Base-by-base conservation (phyloP, 1,140 invertebrate genomes). In the Rhopalosiphum maidis region DNA sequence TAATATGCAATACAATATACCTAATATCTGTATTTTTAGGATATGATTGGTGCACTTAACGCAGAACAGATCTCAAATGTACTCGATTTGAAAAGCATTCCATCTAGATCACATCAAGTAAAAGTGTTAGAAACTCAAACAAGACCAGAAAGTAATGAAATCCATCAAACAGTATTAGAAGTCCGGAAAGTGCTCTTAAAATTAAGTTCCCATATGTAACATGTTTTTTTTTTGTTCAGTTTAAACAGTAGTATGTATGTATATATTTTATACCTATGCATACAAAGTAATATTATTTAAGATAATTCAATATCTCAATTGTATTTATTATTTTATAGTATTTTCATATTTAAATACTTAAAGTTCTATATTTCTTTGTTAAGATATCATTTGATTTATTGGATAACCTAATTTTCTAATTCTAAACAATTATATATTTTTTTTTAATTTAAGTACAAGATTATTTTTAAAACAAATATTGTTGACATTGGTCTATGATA, bases 41-140 rank as follows among this genome's bases (percentile, higher is more conserved):
- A 94, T 88, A 54, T 94, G 6, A 11, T 15, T 23, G 93, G 93
- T 68, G 89, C 93, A 55, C 90, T 94, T 77, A 46, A 54, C 11
- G 93, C 93, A 54, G 93, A 94, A 92, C 90, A 92, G 60, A 91
- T 94, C 60, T 91, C 90, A 91, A 92, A 91, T 68, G 93, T 91
- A 15, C 90, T 94, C 41, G 93, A 94, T 77, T 92, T 94, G 90
- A 91, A 92, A 91, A 94, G 93, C 93, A 94, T 94, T 86, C 91
- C 93, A 83, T 94, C 93, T 92, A 91, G 93, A 87, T 91, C 90
- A 88, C 93, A 94, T 87, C 89, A 91, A 55, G 90, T 94, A 18
- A 94, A 94, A 94, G 90, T 94, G 18, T 68, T 94, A 91, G 93
- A 91, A 68, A 94, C 93, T 68, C 93, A 94, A 92, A 91, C 93